A percentile compares a stretch with the other conserved stretches of the same genome.
Conservation (phyloP, 2,113 vertebrate species). For the Actenoides hombroni region DNA sequence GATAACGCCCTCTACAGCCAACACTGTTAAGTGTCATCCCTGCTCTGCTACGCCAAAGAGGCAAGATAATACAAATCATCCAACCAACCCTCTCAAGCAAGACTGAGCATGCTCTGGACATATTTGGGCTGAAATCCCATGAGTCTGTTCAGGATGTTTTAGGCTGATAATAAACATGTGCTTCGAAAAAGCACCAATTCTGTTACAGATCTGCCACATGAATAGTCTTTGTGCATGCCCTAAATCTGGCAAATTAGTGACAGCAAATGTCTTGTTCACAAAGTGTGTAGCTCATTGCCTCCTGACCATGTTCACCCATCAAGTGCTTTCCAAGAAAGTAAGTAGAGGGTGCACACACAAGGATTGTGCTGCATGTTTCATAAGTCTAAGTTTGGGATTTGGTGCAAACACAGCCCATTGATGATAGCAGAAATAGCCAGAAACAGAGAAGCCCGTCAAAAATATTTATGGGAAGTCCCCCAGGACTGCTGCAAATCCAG, state of each 20-base stretch:
- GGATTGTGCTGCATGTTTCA: too few relatives aligned
- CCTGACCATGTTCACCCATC: background rate
- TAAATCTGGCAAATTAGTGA: background rate
- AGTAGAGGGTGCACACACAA: background rate
- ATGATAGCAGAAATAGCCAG: background rate
- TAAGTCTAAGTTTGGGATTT: background rate
- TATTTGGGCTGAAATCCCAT: background rate
- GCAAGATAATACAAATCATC: background rate
- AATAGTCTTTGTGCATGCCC: background rate
- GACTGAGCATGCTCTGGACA: background rate
- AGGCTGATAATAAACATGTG: background rate
- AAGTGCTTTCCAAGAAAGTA: background rate
- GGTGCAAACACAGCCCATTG: background rate
- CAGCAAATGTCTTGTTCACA: background rate
- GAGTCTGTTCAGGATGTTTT: background rate
- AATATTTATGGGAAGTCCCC: background rate
- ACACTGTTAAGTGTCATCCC: background rate
- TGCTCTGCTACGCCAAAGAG: background rate
- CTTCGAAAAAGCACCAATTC: background rate
- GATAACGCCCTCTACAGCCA: background rate
- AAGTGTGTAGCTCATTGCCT: background rate
- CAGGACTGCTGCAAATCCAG: background rate
- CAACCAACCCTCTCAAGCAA: background rate
- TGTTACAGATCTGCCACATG: background rate
- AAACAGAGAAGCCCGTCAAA: background rate